Percentiles rank a stretch among this genome's conserved stretches.
These are phyloP conservation scores for Habropoda laboriosa DNA, from an alignment of 1,140 invertebrate species.

Conservation along the genomic window DNA sequence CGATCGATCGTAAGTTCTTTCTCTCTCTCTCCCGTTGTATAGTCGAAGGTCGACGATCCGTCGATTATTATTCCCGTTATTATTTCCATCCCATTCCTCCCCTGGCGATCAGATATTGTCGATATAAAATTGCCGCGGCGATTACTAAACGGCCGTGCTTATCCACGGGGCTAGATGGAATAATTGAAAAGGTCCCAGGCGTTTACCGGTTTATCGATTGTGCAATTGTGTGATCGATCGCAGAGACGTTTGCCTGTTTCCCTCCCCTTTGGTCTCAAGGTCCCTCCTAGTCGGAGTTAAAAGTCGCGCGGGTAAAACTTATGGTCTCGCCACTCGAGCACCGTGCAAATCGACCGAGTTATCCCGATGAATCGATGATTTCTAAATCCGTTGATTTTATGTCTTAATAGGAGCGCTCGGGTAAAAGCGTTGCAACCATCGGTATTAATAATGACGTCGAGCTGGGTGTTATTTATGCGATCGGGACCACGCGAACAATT, in stretches of 20 bases:
- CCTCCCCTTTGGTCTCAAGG: conserved; percentile 31
- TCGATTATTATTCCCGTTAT: conserved; percentile 16
- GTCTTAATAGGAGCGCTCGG: conserved; percentile 8
- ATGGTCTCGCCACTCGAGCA: not conserved
- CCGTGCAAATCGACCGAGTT: conserved; percentile 1
- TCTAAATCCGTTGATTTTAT: conserved; percentile 14
- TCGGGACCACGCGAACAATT: conserved; percentile 12
- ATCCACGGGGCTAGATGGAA: conserved; percentile 16
- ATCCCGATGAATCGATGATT: not conserved
- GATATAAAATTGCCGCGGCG: conserved; percentile 9
- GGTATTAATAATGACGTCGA: not conserved
- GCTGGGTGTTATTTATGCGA: conserved; percentile 5
- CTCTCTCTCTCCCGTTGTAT: not conserved
- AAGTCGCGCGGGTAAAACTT: not conserved
- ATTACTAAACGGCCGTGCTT: conserved; percentile 17
- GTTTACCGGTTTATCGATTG: conserved; percentile 41
- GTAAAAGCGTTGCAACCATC: not conserved
- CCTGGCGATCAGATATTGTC: not conserved
- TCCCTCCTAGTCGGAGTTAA: not conserved
- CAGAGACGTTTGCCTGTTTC: conserved; percentile 21
- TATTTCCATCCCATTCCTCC: too few species aligned
- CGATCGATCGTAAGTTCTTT: not conserved
- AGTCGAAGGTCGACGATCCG: not conserved
- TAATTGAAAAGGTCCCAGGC: conserved; percentile 50
- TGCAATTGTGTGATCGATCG: conserved; percentile 36